phyloP scores from a whole-genome alignment of 2,888 invertebrate genomes.

The Leptura quadrifasciata region DNA sequence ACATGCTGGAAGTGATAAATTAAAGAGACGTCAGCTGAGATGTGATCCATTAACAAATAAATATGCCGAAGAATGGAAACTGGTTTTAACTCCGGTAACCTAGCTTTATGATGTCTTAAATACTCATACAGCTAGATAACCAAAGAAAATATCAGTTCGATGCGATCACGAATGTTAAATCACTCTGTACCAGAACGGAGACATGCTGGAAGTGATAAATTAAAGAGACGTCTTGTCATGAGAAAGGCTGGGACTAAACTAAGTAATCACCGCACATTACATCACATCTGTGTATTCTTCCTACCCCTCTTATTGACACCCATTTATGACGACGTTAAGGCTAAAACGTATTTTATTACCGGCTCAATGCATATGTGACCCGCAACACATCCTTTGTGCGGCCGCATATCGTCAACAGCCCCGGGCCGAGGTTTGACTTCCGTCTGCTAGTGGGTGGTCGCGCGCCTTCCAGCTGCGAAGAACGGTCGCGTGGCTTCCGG shows the following conservation, averaged over 20 bases:
- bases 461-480: too few species aligned
- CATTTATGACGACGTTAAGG: slow-evolving; percentile 54
- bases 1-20: slow-evolving; percentile 10
- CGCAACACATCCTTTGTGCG: too few species aligned
- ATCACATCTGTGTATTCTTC: slow-evolving; percentile 47
- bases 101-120: slow-evolving; percentile 99
- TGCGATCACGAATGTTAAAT: slow-evolving; percentile 46
- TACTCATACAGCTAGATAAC: slow-evolving; percentile 99
- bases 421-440: too few species aligned
- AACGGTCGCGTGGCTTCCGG: too few species aligned
- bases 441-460: too few species aligned
- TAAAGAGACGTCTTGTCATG: slow-evolving; percentile 27
- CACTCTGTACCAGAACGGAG: slow-evolving; percentile 20
- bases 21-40: slow-evolving; percentile 24
- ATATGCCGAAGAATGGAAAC: slow-evolving; percentile 74
- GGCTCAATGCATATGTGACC: too few species aligned
- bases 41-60: slow-evolving; percentile 41
- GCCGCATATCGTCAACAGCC: too few species aligned
- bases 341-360: too few species aligned
- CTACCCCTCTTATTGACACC: slow-evolving; percentile 55
- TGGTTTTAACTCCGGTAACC: slow-evolving; percentile 99
- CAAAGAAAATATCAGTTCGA: slow-evolving; percentile 91
- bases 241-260: slow-evolving; percentile 49
- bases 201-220: slow-evolving; percentile 10
- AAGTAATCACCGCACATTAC: slow-evolving; percentile 29